These are phyloP conservation scores for Phylloscopus trochilus DNA, from an alignment of 2,113 vertebrate species.

Conservation along the genomic window DNA sequence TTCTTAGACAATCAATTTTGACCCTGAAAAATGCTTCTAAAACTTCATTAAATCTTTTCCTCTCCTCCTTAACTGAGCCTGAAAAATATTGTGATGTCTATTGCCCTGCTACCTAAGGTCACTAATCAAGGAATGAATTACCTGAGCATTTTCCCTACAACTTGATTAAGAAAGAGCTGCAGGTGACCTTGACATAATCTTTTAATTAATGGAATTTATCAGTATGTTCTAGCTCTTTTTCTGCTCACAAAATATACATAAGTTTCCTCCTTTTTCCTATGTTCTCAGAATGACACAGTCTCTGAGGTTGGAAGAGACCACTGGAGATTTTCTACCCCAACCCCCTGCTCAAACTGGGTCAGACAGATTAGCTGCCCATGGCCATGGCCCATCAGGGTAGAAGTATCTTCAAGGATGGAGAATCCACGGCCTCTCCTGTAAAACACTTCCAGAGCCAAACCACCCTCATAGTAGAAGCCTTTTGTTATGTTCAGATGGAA, in stretches of 20 bases:
- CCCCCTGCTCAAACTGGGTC: neutral
- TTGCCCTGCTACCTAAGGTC: neutral
- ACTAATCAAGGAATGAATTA: neutral
- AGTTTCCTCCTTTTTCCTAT: neutral
- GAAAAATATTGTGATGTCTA: neutral
- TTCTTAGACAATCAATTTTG: neutral
- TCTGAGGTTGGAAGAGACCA: neutral
- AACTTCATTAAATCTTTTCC: neutral
- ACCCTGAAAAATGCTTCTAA: neutral
- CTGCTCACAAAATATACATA: neutral
- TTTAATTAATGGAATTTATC: neutral
- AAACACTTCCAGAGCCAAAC: neutral
- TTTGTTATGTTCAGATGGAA: neutral
- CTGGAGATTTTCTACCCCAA: neutral
- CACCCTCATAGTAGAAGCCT: neutral
- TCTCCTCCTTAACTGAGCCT: neutral
- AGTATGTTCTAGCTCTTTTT: neutral
- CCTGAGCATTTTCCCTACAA: neutral
- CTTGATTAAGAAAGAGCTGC: neutral
- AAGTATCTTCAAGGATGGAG: neutral
- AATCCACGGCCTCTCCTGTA: neutral
- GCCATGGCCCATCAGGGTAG: neutral
- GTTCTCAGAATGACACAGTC: neutral
- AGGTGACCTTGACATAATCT: neutral
- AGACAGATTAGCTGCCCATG: neutral